Percentiles rank a stretch among this genome's conserved stretches.
Evolutionary conservation across 37 sponge, comb jelly and placozoan species (phyloP).

Genomic region (Oopsacas minuta): DNA sequence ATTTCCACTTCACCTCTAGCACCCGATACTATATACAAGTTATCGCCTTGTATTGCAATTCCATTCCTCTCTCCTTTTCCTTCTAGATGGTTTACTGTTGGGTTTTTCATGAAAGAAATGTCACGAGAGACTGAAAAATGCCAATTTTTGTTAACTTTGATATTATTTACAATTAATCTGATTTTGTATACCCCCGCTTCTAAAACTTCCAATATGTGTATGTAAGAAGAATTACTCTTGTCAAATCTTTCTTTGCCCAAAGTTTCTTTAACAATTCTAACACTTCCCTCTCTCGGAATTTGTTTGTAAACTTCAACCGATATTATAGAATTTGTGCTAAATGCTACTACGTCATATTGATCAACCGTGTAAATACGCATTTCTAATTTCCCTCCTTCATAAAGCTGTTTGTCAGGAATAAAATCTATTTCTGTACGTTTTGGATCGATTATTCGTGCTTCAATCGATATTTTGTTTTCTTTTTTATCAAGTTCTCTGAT

Average conservation of each 20-base stretch:
- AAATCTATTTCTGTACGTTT: background rate
- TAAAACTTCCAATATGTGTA: background rate
- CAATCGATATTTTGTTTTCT: background rate
- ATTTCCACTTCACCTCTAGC: background rate
- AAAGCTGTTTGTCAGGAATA: background rate
- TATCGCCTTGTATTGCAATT: background rate
- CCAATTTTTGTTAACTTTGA: background rate
- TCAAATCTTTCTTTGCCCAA: background rate
- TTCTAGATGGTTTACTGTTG: background rate
- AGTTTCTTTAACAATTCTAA: background rate
- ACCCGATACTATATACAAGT: background rate
- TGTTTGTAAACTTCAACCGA: background rate
- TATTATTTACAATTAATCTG: background rate
- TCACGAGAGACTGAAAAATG: background rate
- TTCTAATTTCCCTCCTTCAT: background rate
- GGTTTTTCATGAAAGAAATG: background rate
- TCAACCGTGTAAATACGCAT: background rate
- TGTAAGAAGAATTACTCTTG: background rate
- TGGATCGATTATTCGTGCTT: conserved; percentile 14
- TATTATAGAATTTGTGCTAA: background rate
- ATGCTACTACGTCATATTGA: background rate
- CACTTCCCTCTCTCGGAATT: background rate
- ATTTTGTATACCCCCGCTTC: background rate
- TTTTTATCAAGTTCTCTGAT: background rate
- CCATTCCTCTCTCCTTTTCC: background rate